These are phyloP conservation scores for Aphis gossypii DNA, from an alignment of 1,140 invertebrate species.

Conservation along the genomic window DNA sequence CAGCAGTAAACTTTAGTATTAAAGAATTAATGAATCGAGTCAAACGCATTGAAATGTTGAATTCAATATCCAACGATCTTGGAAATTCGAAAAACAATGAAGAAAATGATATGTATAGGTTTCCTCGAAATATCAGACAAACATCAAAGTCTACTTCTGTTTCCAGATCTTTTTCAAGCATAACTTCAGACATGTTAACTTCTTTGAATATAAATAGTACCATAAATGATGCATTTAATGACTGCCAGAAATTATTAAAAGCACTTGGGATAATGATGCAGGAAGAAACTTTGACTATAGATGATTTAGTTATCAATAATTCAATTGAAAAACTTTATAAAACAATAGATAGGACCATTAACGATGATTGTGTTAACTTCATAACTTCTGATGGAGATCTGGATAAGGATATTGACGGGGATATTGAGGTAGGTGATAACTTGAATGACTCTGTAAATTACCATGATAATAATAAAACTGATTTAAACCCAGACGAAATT, in stretches of 20 bases:
- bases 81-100: neutral
- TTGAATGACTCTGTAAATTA: neutral
- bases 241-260: neutral
- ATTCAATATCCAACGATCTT: neutral
- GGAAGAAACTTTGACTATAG: neutral
- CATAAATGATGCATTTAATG: neutral
- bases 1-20: conserved; percentile 9
- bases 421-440: no score
- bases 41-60: neutral
- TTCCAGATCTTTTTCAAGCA: neutral
- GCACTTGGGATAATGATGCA: neutral
- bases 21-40: neutral
- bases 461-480: neutral
- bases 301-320: neutral
- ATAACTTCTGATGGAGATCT: no score
- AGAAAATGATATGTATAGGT: neutral
- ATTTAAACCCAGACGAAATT: neutral
- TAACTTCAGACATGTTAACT: neutral
- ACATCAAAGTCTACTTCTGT: neutral
- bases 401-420: no score
- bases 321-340: neutral
- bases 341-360: no score
- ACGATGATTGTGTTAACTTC: no score
- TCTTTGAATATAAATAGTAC: neutral
- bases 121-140: neutral